Conservation (phyloP, 2,797 vertebrate genomes). For the Cryptoblepharus egeriae region DNA sequence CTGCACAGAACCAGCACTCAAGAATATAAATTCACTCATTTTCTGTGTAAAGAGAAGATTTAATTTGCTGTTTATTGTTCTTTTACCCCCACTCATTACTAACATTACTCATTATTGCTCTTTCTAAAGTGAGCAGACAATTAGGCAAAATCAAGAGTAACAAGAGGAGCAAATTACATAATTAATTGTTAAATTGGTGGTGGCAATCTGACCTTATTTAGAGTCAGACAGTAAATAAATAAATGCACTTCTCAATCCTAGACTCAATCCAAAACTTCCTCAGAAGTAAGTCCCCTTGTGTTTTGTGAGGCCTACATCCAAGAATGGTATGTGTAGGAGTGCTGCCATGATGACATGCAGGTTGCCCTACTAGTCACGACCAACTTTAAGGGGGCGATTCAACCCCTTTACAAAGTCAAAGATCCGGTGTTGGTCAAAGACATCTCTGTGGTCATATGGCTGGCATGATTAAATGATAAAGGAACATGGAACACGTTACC, state of each 20-base stretch:
- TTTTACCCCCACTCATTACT: slow-evolving; percentile 20
- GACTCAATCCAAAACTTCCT: no score
- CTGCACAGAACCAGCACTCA: slow-evolving; percentile 28
- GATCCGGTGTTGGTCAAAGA: no score
- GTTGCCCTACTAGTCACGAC: no score
- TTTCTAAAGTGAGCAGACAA: slow-evolving; percentile 25
- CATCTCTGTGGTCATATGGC: no score
- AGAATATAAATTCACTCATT: slow-evolving; percentile 25
- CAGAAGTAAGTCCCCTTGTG: no score
- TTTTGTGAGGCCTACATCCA: no score
- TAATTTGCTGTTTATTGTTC: slow-evolving; percentile 39
- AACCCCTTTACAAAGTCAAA: no score
- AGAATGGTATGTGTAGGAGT: no score
- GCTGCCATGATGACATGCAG: no score
- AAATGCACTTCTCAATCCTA: neutral
- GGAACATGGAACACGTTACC: no score
- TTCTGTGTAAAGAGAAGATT: slow-evolving; percentile 23
- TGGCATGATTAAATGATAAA: no score
- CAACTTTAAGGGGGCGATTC: no score
- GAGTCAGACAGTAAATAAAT: slow-evolving; percentile 21
- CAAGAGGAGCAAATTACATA: slow-evolving; percentile 25
- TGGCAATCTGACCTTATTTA: slow-evolving; percentile 20
- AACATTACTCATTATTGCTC: slow-evolving; percentile 31
- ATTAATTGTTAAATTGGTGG: slow-evolving; percentile 7
- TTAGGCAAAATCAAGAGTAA: slow-evolving; percentile 9